phyloP scores from a whole-genome alignment of 2,797 vertebrate species.

The Peromyscus aztecus region DNA sequence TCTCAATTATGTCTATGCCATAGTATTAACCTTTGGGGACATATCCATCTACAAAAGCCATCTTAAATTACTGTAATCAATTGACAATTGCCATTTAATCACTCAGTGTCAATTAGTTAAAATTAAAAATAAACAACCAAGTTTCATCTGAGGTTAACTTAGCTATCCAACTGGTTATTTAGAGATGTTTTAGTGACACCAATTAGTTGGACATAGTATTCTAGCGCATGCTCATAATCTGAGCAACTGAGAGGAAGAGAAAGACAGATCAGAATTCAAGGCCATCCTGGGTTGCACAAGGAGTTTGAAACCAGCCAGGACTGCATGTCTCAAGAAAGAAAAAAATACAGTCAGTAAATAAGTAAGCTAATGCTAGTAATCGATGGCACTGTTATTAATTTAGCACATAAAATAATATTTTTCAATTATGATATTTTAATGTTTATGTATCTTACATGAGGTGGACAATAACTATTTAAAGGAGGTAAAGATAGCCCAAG shows the following conservation, averaged over 20 bases:
- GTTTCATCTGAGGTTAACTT: background rate
- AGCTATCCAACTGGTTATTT: background rate
- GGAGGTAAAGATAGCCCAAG: background rate
- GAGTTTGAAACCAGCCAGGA: background rate
- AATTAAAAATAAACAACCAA: constrained; percentile 15
- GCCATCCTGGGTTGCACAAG: background rate
- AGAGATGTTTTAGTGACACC: background rate
- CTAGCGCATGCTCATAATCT: background rate
- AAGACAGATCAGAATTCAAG: background rate
- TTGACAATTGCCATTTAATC: background rate
- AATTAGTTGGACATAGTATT: background rate
- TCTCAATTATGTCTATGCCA: background rate
- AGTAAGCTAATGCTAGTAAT: background rate
- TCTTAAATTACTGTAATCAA: background rate
- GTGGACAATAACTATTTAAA: background rate
- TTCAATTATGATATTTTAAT: background rate
- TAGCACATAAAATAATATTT: background rate
- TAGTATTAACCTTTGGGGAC: background rate
- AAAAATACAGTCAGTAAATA: background rate
- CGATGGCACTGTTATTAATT: background rate
- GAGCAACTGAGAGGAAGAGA: background rate
- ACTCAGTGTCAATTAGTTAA: background rate
- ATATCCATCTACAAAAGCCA: background rate
- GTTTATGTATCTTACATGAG: background rate
- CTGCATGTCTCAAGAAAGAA: background rate